Base-by-base conservation (phyloP, 1,140 invertebrate genomes). In the Drosophila aff. region DNA sequence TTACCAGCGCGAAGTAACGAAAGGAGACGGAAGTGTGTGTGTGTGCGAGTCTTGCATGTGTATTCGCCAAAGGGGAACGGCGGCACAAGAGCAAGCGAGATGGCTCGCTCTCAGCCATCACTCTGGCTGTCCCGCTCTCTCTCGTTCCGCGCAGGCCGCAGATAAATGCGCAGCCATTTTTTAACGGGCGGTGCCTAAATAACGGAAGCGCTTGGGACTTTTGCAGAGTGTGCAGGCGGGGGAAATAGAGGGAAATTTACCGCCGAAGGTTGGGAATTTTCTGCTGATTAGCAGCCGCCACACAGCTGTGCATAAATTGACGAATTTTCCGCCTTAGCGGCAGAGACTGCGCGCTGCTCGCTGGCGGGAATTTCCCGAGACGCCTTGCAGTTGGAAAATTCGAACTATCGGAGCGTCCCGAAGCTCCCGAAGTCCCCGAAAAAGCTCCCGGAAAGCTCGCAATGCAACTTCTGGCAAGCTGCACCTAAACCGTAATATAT, bases 151-250 rank as follows among this genome's bases (percentile, higher is more conserved):
- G 40, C 40, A 52, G 40, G 57, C 75, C 28, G 36, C 46, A 89
- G 85, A 91, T 89, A 89, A 90, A 82, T 81, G 47, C 61, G 85
- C 85, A 91, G 85, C 85, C 85, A 89, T 89, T 89, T 89, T 89
- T 90, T 79, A 73, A 60, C 78, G 62, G 86, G 85, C 84, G 84
- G 86, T 50, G 83, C 84, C 76, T 71, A 47, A 71, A 33, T 31
- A 57, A 26, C 67, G 67, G 67, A 47, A 68, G 65, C 38, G 44
- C 55, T 44, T 59, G 75, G 50, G 55, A 55, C 52, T 23, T 78
- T 61, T 52, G 21, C 53, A 16, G 18, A 9, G 47, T 59, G 47
- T 59, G 13, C 23, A 23, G 36, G 21, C 26, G 53, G 85, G 81
- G 79, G 58, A 90, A 89, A 91, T 89, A 90, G 28, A 62, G 85